phyloP scores from a whole-genome alignment of 92 coral and sea anemone species.

The Isaurus tuberculatus region DNA sequence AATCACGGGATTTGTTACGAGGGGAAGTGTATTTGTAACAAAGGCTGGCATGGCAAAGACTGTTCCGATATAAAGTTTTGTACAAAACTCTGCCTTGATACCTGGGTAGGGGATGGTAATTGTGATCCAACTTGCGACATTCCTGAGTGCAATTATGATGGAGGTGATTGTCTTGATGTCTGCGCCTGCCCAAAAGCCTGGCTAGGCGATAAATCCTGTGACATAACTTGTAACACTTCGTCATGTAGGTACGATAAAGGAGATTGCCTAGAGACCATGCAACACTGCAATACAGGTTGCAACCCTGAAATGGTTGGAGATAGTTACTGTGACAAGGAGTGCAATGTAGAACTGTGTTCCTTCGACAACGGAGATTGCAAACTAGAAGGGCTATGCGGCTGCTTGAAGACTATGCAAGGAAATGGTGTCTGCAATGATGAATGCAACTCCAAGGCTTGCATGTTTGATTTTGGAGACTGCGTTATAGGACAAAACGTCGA shows the following conservation, averaged over 20 bases:
- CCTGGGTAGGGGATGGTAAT: slow-evolving; percentile 69
- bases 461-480: slow-evolving; percentile 76
- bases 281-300: slow-evolving; percentile 61
- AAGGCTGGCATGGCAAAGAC: slow-evolving; percentile 74
- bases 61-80: slow-evolving; percentile 65
- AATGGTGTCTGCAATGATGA: slow-evolving; percentile 59
- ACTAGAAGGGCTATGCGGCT: slow-evolving; percentile 23
- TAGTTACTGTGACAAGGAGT: slow-evolving; percentile 69
- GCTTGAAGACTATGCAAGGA: slow-evolving; percentile 48
- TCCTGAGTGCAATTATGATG: slow-evolving; percentile 52
- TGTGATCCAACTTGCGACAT: slow-evolving; percentile 64
- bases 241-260: slow-evolving; percentile 60
- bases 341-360: slow-evolving; percentile 58
- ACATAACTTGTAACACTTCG: slow-evolving; percentile 58
- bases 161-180: slow-evolving; percentile 57
- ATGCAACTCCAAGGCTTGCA: slow-evolving; percentile 60
- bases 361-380: slow-evolving; percentile 64
- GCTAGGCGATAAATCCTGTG: slow-evolving; percentile 74
- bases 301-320: slow-evolving; percentile 56
- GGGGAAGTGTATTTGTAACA: slow-evolving; percentile 58
- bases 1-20: slow-evolving; percentile 66
- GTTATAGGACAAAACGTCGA: slow-evolving; percentile 20
- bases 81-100: slow-evolving; percentile 56
- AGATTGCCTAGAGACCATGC: slow-evolving; percentile 47
- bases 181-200: slow-evolving; percentile 64